Conservation (phyloP, 1,140 invertebrate genomes). For the Chironomus tepperi region DNA sequence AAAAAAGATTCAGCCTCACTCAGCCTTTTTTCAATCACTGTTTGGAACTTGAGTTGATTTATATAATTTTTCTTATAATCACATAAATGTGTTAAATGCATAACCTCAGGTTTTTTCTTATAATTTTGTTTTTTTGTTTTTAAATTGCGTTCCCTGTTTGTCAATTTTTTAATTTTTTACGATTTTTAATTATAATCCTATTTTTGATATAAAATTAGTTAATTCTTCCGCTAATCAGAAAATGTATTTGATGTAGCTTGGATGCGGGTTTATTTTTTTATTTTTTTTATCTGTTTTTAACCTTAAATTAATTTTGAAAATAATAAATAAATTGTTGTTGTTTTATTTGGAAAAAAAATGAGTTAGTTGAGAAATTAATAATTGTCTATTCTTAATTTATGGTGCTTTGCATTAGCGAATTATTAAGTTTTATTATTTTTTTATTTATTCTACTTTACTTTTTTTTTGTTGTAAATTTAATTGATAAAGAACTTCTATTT, state of each 20-base stretch:
- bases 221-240: slow-evolving; percentile 1
- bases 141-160: neutral
- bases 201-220: neutral
- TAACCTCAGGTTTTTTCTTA: slow-evolving; percentile 18
- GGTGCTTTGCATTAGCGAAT: slow-evolving; percentile 6
- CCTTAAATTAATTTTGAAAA: neutral
- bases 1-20: neutral
- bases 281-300: slow-evolving; percentile 7
- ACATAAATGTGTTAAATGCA: slow-evolving; percentile 5
- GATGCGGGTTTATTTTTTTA: slow-evolving; percentile 21
- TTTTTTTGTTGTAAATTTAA: neutral
- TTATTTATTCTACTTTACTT: neutral
- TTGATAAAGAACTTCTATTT: neutral
- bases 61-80: neutral
- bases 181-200: neutral
- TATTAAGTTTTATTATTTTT: slow-evolving; percentile 15
- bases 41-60: neutral
- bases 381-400: slow-evolving; percentile 7
- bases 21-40: neutral
- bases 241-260: slow-evolving; percentile 17
- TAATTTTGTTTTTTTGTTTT: neutral
- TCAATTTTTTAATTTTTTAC: slow-evolving; percentile 9
- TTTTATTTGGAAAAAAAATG: slow-evolving; percentile 2
- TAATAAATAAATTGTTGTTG: neutral
- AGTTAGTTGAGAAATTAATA: neutral